Evolutionary conservation across 2,797 vertebrate genomes (phyloP).

Genomic region (Sebastes diploproa): DNA sequence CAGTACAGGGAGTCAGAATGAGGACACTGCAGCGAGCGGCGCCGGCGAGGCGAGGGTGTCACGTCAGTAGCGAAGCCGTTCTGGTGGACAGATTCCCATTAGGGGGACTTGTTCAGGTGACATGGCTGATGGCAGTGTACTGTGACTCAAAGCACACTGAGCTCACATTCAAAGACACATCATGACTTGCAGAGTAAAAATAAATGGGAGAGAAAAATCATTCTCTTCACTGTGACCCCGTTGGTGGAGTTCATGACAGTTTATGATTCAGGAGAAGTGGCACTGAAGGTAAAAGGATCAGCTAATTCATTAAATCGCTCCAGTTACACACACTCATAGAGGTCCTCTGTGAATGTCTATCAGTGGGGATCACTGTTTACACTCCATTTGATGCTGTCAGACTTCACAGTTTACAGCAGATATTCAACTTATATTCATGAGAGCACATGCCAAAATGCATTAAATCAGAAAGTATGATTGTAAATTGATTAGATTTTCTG

Average conservation of each 20-base stretch:
- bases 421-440: no score
- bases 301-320: background rate
- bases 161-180: background rate
- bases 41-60: background rate
- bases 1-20: background rate
- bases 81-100: constrained; percentile 37
- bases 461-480: no score
- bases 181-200: constrained; percentile 8
- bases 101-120: constrained; percentile 41
- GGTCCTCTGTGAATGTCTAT: background rate
- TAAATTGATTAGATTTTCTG: background rate
- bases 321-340: background rate
- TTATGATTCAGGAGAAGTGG: background rate
- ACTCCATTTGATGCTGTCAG: background rate
- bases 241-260: no score
- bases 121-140: constrained; percentile 11
- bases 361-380: background rate
- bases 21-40: background rate
- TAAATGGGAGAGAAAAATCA: background rate
- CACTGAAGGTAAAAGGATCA: background rate
- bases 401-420: no score
- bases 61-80: constrained; percentile 3
- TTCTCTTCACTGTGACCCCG: background rate
- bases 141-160: constrained; percentile 2
- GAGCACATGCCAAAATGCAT: no score